phyloP scores from a whole-genome alignment of 1,140 invertebrate genomes.

The Chymomyza costata region DNA sequence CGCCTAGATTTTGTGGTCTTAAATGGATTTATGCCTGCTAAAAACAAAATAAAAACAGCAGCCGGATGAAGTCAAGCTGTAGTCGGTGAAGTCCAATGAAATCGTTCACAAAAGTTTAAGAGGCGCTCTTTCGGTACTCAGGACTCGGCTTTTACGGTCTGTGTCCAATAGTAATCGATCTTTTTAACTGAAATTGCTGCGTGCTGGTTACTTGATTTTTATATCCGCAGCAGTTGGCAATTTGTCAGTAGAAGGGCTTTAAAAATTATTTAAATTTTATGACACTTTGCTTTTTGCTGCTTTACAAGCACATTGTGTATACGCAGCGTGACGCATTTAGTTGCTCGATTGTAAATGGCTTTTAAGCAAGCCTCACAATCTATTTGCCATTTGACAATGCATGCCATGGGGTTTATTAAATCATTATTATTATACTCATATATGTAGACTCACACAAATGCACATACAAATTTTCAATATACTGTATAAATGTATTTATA shows the following conservation, averaged over 20 bases:
- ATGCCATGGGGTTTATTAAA: conserved; percentile 41
- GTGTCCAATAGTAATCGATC: conserved; percentile 46
- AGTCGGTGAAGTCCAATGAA: no score
- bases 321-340: conserved; percentile 24
- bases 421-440: conserved; percentile 31
- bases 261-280: conserved; percentile 5
- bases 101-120: no score
- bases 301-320: conserved; percentile 33
- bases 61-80: no score
- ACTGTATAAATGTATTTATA: no score
- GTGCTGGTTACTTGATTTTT: conserved; percentile 26
- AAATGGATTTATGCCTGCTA: conserved; percentile 51
- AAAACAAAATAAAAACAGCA: conserved; percentile 1
- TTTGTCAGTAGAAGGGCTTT: background rate
- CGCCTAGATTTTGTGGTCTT: conserved; percentile 46
- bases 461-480: no score
- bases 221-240: no score
- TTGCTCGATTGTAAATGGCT: background rate
- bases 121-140: background rate
- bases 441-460: conserved; percentile 43
- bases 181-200: conserved; percentile 30
- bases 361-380: conserved; percentile 2
- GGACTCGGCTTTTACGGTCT: conserved; percentile 6
- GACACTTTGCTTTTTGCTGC: conserved; percentile 24
- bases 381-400: conserved; percentile 16